Conservation (phyloP, 2,113 vertebrate genomes). For the human region DNA sequence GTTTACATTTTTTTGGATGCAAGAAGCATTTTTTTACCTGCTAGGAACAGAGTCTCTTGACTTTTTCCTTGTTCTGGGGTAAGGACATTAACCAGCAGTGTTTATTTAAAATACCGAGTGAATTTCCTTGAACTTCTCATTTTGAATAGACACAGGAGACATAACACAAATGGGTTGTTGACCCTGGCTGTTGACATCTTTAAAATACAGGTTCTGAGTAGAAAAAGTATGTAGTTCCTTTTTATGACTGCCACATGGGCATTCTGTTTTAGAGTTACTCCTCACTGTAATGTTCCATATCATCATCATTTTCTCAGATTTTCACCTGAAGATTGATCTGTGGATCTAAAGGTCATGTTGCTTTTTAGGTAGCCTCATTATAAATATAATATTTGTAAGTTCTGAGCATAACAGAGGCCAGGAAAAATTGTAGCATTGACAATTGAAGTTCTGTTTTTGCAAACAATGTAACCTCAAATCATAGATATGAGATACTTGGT, state of each 20-base stretch:
- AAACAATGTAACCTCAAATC: constrained; percentile 35
- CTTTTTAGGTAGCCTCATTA: background rate
- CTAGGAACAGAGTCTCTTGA: constrained; percentile 52
- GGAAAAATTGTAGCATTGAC: background rate
- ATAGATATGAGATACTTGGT: background rate
- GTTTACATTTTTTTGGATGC: constrained; percentile 46
- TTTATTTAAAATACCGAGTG: constrained; percentile 75
- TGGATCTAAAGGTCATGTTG: background rate
- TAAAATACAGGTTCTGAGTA: constrained; percentile 42
- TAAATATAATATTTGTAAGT: background rate
- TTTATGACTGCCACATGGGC: background rate
- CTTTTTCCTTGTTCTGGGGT: constrained; percentile 46
- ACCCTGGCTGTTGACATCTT: constrained; percentile 40
- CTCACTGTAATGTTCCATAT: background rate
- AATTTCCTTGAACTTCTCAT: constrained; percentile 69
- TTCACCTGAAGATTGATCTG: background rate
- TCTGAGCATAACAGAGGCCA: background rate
- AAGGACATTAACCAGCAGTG: constrained; percentile 67
- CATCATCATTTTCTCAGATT: background rate
- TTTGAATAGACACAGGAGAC: constrained; percentile 72
- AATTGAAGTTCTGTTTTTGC: constrained; percentile 25
- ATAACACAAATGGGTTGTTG: constrained; percentile 70
- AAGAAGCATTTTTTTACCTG: constrained; percentile 57
- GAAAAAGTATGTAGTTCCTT: background rate
- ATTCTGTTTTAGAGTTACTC: constrained; percentile 15